Base-by-base conservation (phyloP, 2,888 invertebrate species). In the Lepidochrysops patricia region DNA sequence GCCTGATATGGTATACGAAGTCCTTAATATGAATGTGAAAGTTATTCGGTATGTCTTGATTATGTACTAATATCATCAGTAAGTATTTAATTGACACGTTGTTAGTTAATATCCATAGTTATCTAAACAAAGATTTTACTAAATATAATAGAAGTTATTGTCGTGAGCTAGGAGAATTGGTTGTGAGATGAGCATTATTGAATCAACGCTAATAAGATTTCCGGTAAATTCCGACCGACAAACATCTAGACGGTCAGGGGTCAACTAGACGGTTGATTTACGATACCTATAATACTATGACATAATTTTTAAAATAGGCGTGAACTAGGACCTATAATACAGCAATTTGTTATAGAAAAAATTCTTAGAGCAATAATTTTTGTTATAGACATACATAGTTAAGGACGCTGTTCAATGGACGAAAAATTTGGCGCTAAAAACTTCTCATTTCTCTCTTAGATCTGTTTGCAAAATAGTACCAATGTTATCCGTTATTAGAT, bases 1-100 rank as follows among this genome's bases (percentile, higher is more conserved):
- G 80, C 80, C 77, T 73, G 80, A 66, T 70, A 76, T 60, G 60
- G 59, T 50, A 52, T 43, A 43, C 43, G 43, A 43, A 43, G 6
- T 43, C 43, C 43, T 43, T 43, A 19, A 19, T 19, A 9, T 43
- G 19, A 23, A 43, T 43, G 12, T 43, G 43, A 43, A 43, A 43
- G 43, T 43, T n/a, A n/a, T n/a, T n/a, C n/a, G n/a, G n/a, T n/a
- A n/a, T n/a, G n/a, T n/a, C n/a, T n/a, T n/a, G n/a, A n/a, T n/a
- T n/a, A n/a, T n/a, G n/a, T n/a, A n/a, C n/a, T n/a, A n/a, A n/a
- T n/a, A n/a, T n/a, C n/a, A n/a, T n/a, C n/a, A n/a, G n/a, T n/a
- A n/a, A n/a, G n/a, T n/a, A n/a, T n/a, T n/a, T n/a, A n/a, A n/a
- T 54, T 37, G 15, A 52, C 34, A 6, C 23, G 2, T 26, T 12